These are phyloP conservation scores for Anas georgica DNA, from an alignment of 2,797 vertebrate species.

Conservation along the genomic window DNA sequence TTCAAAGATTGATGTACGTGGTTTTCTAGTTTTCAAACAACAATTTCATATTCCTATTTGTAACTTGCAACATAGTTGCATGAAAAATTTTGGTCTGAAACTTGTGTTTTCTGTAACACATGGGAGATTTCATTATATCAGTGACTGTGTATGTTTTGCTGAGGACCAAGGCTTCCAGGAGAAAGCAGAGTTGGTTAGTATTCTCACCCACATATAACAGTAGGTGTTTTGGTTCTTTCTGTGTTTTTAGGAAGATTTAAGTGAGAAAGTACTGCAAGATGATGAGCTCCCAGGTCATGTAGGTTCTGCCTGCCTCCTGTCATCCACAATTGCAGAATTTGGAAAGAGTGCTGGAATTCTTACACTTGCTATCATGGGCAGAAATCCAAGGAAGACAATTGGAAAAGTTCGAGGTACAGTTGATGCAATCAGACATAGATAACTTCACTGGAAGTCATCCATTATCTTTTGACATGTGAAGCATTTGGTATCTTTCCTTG, in stretches of 20 bases:
- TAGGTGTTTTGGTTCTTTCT: neutral
- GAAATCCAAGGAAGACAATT: slow-evolving; percentile 91
- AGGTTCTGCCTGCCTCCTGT: slow-evolving; percentile 93
- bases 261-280: slow-evolving; percentile 88
- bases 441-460: neutral
- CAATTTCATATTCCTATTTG: neutral
- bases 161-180: neutral
- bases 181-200: neutral
- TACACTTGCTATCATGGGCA: slow-evolving; percentile 94
- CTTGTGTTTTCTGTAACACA: neutral
- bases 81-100: neutral
- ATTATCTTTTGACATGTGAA: neutral
- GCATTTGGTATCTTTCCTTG: slow-evolving; percentile 6
- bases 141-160: neutral
- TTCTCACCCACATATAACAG: neutral
- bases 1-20: neutral
- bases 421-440: neutral
- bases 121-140: neutral
- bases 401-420: slow-evolving; percentile 94
- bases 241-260: slow-evolving; percentile 87
- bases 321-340: slow-evolving; percentile 88
- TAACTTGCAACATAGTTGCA: neutral
- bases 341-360: slow-evolving; percentile 88
- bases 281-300: slow-evolving; percentile 89
- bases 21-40: neutral